These are phyloP conservation scores for Carcharodon carcharias DNA, from an alignment of 2,797 vertebrate species.

Conservation along the genomic window DNA sequence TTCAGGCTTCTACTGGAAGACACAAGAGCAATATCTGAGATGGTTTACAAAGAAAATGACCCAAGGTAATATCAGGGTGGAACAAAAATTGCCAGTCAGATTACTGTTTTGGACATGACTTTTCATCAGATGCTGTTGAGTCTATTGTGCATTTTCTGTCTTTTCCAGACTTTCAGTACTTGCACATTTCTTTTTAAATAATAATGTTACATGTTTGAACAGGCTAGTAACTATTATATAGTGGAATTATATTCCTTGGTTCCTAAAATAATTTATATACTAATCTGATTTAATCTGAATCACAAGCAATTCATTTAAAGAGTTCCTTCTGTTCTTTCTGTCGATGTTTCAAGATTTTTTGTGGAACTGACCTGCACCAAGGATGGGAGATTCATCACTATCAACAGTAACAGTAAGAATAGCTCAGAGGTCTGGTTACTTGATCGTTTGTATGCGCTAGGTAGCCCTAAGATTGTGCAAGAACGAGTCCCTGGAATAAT, in stretches of 20 bases:
- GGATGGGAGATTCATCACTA: slow-evolving; percentile 71
- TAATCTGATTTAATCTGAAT: neutral
- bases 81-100: neutral
- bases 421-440: slow-evolving; percentile 79
- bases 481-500: slow-evolving; percentile 66
- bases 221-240: neutral
- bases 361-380: slow-evolving; percentile 80
- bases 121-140: neutral
- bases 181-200: neutral
- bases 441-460: slow-evolving; percentile 54
- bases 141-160: neutral
- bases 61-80: slow-evolving; percentile 64
- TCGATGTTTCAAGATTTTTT: slow-evolving; percentile 68
- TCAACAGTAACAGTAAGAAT: slow-evolving; percentile 85
- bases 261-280: neutral
- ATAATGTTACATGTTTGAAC: neutral
- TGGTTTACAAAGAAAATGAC: slow-evolving; percentile 75
- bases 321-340: neutral
- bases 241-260: neutral
- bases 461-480: slow-evolving; percentile 70
- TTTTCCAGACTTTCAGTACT: neutral
- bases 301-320: neutral
- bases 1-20: slow-evolving; percentile 60
- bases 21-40: slow-evolving; percentile 49
- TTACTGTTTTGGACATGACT: neutral